These are phyloP conservation scores for Drosophila paranaensis DNA, from an alignment of 2,888 invertebrate species.

Conservation along the genomic window DNA sequence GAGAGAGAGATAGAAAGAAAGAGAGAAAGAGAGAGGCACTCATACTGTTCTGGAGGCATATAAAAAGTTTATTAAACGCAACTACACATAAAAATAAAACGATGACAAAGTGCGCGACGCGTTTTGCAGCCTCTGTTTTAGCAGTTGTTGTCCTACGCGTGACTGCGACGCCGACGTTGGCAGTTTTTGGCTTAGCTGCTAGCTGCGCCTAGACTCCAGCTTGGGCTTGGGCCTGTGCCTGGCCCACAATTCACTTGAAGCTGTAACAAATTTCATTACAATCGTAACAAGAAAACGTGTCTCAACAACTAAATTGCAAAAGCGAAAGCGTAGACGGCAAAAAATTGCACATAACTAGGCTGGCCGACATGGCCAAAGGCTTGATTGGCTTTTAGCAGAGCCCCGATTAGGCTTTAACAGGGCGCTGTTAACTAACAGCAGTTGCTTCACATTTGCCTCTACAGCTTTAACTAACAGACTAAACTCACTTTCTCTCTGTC, in stretches of 20 bases:
- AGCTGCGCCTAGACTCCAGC: not conserved
- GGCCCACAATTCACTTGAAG: conserved; percentile 72
- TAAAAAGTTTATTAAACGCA: conserved; percentile 80
- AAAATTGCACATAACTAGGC: conserved; percentile 58
- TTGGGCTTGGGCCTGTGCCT: not conserved
- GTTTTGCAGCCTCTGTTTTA: conserved; percentile 22
- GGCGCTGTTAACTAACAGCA: conserved; percentile 12
- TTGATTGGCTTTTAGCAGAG: conserved; percentile 65
- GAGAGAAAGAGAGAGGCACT: not conserved
- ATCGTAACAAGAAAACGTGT: conserved; percentile 79
- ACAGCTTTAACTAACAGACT: conserved; percentile 24
- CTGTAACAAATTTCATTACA: conserved; percentile 79
- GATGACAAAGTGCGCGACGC: conserved; percentile 78
- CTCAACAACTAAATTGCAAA: conserved; percentile 76
- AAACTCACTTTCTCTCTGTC: not conserved
- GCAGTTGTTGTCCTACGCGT: conserved; percentile 56
- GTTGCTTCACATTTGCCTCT: not conserved
- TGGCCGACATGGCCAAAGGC: conserved; percentile 44
- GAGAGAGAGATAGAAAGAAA: not conserved
- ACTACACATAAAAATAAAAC: conserved; percentile 78
- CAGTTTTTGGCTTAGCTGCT: conserved; percentile 25
- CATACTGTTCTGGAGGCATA: conserved; percentile 27
- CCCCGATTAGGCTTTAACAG: conserved; percentile 32
- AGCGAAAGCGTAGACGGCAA: conserved; percentile 53
- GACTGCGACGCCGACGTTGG: conserved; percentile 42